Percentiles rank a stretch among this genome's conserved stretches.
These are phyloP conservation scores for Drosophila greeni DNA, from an alignment of 2,888 invertebrate species.

Conservation along the genomic window DNA sequence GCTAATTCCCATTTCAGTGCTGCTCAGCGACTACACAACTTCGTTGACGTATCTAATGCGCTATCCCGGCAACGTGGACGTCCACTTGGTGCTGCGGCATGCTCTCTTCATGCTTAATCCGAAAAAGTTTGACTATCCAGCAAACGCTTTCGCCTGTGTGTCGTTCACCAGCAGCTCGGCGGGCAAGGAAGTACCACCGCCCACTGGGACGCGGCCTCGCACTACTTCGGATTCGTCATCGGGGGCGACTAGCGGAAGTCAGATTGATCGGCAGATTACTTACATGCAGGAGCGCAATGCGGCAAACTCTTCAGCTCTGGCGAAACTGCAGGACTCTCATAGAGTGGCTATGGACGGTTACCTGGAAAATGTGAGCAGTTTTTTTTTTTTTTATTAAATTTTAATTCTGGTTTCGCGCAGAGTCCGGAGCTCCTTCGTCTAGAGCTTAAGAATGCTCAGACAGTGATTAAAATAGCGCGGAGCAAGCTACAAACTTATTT, in stretches of 20 bases:
- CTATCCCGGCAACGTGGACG: slow-evolving; percentile 83
- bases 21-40: slow-evolving; percentile 83
- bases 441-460: slow-evolving; percentile 79
- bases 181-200: slow-evolving; percentile 2
- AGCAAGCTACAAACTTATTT: slow-evolving; percentile 79
- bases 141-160: slow-evolving; percentile 73
- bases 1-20: slow-evolving; percentile 77
- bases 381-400: background rate
- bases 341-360: slow-evolving; percentile 78
- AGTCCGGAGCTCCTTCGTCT: slow-evolving; percentile 78
- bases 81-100: slow-evolving; percentile 82
- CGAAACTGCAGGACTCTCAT: slow-evolving; percentile 69
- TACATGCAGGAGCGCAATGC: slow-evolving; percentile 73
- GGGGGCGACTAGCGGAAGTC: slow-evolving; percentile 25
- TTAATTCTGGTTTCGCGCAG: slow-evolving; percentile 55
- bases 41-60: slow-evolving; percentile 84
- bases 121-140: slow-evolving; percentile 76
- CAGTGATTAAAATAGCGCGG: slow-evolving; percentile 79
- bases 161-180: slow-evolving; percentile 50
- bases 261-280: slow-evolving; percentile 69
- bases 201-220: slow-evolving; percentile 11
- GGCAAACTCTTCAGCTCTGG: slow-evolving; percentile 66
- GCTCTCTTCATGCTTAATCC: slow-evolving; percentile 81
- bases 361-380: slow-evolving; percentile 75
- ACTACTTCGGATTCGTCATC: slow-evolving; percentile 51